Evolutionary conservation across 2,888 invertebrate genomes (phyloP).

Genomic region (Drosophila mimica): DNA sequence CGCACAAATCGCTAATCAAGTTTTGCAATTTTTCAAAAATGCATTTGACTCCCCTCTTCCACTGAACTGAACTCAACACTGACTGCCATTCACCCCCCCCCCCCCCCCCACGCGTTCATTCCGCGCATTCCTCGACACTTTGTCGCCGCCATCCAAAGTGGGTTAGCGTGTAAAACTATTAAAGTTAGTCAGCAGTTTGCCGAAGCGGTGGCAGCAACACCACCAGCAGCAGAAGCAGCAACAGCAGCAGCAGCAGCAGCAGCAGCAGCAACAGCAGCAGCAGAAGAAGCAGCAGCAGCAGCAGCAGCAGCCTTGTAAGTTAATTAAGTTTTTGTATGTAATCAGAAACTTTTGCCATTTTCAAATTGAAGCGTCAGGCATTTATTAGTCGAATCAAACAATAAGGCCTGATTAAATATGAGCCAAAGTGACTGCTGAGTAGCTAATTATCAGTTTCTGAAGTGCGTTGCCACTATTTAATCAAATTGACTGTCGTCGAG

Average conservation of each 20-base stretch:
- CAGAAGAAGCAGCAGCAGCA: too few relatives aligned
- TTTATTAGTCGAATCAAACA: conserved; percentile 61
- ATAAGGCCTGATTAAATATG: conserved; percentile 56
- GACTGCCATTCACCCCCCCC: neutral
- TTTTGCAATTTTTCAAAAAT: conserved; percentile 68
- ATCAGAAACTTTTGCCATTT: conserved; percentile 57
- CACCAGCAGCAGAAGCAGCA: too few relatives aligned
- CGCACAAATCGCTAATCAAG: conserved; percentile 70
- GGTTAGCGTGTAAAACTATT: conserved; percentile 69
- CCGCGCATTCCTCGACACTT: conserved; percentile 26
- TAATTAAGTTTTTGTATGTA: conserved; percentile 60
- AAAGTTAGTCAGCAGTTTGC: conserved; percentile 60
- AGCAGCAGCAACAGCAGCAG: too few relatives aligned
- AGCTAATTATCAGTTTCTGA: conserved; percentile 27
- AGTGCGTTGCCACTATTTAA: conserved; percentile 21
- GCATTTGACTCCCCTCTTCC: conserved; percentile 38
- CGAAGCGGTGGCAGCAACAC: neutral
- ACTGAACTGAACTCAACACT: conserved; percentile 1
- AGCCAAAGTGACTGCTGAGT: conserved; percentile 38
- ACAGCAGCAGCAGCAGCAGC: too few relatives aligned
- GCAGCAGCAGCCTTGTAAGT: conserved; percentile 14
- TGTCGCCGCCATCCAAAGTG: conserved; percentile 43
- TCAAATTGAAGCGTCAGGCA: conserved; percentile 53
- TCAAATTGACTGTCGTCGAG: conserved; percentile 22
- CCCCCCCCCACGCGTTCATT: neutral